phyloP scores from a whole-genome alignment of 1,140 invertebrate species.

The Vanessa tameamea region DNA sequence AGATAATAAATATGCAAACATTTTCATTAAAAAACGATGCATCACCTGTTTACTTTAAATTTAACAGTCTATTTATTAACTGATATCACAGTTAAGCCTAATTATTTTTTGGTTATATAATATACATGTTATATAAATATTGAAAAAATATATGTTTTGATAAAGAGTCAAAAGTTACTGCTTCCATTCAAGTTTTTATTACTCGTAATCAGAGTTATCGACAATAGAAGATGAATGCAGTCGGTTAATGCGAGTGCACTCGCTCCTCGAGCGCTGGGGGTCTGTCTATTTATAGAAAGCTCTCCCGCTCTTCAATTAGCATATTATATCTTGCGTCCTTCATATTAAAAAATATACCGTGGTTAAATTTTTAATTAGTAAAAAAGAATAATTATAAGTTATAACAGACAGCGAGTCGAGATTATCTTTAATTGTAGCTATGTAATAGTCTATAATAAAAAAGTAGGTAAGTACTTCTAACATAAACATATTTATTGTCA shows the following conservation, averaged over 20 bases:
- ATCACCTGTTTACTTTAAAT: too few species aligned
- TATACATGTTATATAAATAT: too few species aligned
- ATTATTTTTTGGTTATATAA: too few species aligned
- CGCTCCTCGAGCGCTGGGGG: slow-evolving; percentile 46
- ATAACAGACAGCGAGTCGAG: neutral
- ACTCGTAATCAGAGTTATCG: neutral
- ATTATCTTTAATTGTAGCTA: neutral
- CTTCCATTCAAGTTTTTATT: neutral
- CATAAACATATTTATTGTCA: neutral
- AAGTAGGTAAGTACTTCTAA: neutral
- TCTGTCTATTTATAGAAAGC: slow-evolving; percentile 60
- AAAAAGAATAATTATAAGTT: neutral
- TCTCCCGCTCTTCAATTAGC: slow-evolving; percentile 56
- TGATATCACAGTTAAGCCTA: too few species aligned
- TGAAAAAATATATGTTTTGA: too few species aligned
- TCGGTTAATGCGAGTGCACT: slow-evolving; percentile 4
- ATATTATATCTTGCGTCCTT: slow-evolving; percentile 31
- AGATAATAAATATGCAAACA: too few species aligned
- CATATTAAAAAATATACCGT: neutral
- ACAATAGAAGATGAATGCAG: neutral
- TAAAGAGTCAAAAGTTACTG: too few species aligned
- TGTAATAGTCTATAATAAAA: neutral
- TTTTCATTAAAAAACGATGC: too few species aligned
- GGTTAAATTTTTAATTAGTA: neutral
- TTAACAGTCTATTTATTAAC: too few species aligned